Percentiles rank a stretch among this genome's conserved stretches.
Evolutionary conservation across 2,797 vertebrate genomes (phyloP).

Genomic region (Champsocephalus esox): DNA sequence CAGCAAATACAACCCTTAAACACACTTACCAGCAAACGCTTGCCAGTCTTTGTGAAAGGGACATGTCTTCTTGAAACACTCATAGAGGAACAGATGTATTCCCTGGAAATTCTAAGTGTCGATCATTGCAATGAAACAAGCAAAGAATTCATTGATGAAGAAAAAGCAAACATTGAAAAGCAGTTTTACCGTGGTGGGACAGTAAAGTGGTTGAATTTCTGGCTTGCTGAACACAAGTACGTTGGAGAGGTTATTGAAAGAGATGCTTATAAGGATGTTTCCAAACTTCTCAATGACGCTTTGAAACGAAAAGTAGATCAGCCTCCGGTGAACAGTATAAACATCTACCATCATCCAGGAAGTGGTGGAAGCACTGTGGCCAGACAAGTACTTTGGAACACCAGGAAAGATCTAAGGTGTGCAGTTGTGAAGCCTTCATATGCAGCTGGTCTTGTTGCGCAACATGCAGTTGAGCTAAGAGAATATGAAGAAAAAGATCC

Average conservation of each 20-base stretch:
- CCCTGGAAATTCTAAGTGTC: constrained; percentile 85
- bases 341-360: constrained; percentile 90
- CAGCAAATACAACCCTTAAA: constrained; percentile 76
- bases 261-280: constrained; percentile 77
- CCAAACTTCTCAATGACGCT: constrained; percentile 68
- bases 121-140: constrained; percentile 84
- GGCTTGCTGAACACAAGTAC: constrained; percentile 76
- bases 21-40: constrained; percentile 61
- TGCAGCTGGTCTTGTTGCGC: constrained; percentile 68
- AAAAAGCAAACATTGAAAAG: constrained; percentile 78
- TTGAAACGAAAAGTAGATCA: constrained; percentile 57
- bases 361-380: constrained; percentile 91
- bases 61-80: constrained; percentile 77
- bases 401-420: constrained; percentile 83
- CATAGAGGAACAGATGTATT: constrained; percentile 84
- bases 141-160: constrained; percentile 61
- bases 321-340: constrained; percentile 76
- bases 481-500: constrained; percentile 87
- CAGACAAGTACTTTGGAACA: constrained; percentile 88
- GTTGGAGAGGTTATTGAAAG: constrained; percentile 80
- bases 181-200: constrained; percentile 86
- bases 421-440: constrained; percentile 83
- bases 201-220: constrained; percentile 81
- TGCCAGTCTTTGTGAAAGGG: constrained; percentile 81
- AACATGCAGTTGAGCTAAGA: constrained; percentile 83